These are phyloP conservation scores for Poecilia velifera DNA, from an alignment of 2,797 vertebrate species.

Conservation along the genomic window DNA sequence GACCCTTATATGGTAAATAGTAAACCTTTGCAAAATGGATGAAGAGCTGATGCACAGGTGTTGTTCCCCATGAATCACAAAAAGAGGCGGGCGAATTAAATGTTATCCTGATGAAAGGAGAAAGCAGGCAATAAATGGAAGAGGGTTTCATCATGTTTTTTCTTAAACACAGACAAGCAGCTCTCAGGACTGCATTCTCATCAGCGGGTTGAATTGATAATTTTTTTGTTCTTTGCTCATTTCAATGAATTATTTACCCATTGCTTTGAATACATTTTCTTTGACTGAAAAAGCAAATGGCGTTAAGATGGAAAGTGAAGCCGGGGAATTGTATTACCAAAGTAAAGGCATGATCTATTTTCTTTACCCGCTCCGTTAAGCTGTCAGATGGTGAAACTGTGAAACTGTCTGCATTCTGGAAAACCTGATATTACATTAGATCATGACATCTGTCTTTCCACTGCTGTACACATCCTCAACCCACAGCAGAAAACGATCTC, in stretches of 20 bases:
- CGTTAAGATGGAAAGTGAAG: slow-evolving; percentile 36
- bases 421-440: not conserved
- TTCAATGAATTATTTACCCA: slow-evolving; percentile 28
- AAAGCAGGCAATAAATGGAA: slow-evolving; percentile 7
- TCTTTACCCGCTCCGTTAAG: slow-evolving; percentile 13
- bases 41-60: not conserved
- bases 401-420: slow-evolving; percentile 9
- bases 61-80: not conserved
- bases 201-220: slow-evolving; percentile 44
- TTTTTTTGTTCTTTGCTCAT: slow-evolving; percentile 35
- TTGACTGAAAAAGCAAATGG: slow-evolving; percentile 47
- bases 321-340: not conserved
- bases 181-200: slow-evolving; percentile 33
- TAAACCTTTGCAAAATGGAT: not conserved
- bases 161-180: too few relatives aligned
- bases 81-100: not conserved
- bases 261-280: slow-evolving; percentile 33
- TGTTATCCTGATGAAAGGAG: not conserved
- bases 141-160: slow-evolving; percentile 3
- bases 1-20: not conserved
- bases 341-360: slow-evolving; percentile 17
- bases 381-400: slow-evolving; percentile 39
- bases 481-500: not conserved
- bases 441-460: not conserved
- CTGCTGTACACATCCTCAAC: not conserved